Conservation (phyloP, 2,888 invertebrate species). For the Limnephilus auricula region DNA sequence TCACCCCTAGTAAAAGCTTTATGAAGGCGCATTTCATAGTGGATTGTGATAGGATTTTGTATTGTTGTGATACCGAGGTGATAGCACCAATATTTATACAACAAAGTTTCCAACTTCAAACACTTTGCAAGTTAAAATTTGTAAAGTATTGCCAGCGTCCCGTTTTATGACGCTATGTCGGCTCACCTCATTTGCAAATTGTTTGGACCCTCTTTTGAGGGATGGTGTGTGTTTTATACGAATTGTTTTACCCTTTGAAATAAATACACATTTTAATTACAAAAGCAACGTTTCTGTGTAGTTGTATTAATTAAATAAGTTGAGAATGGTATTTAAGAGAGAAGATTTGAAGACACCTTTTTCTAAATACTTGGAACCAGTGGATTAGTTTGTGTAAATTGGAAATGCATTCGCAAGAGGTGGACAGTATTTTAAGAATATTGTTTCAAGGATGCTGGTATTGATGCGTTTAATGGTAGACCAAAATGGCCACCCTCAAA, state of each 20-base stretch:
- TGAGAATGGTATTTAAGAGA: too few species aligned
- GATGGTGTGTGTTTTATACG: conserved; percentile 13
- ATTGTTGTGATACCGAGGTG: background rate
- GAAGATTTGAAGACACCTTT: too few species aligned
- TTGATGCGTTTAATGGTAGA: too few species aligned
- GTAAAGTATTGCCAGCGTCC: conserved; percentile 63
- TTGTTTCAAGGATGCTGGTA: too few species aligned
- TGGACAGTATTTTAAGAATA: too few species aligned
- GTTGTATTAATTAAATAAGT: background rate
- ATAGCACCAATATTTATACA: conserved; percentile 63
- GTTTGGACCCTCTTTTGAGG: conserved; percentile 52
- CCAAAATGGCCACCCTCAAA: too few species aligned
- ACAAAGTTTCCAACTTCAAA: conserved; percentile 64
- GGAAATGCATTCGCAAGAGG: too few species aligned
- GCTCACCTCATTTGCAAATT: conserved; percentile 64
- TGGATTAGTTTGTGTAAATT: too few species aligned
- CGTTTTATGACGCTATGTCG: conserved; percentile 62
- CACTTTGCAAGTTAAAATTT: conserved; percentile 62
- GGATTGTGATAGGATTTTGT: background rate
- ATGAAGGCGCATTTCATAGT: background rate
- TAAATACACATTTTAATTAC: background rate
- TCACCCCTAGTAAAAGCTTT: background rate
- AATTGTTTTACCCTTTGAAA: background rate
- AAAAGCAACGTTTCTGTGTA: background rate
- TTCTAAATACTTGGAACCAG: too few species aligned